phyloP scores from a whole-genome alignment of 2,113 vertebrate species.

The Chloropsis cyanopogon region DNA sequence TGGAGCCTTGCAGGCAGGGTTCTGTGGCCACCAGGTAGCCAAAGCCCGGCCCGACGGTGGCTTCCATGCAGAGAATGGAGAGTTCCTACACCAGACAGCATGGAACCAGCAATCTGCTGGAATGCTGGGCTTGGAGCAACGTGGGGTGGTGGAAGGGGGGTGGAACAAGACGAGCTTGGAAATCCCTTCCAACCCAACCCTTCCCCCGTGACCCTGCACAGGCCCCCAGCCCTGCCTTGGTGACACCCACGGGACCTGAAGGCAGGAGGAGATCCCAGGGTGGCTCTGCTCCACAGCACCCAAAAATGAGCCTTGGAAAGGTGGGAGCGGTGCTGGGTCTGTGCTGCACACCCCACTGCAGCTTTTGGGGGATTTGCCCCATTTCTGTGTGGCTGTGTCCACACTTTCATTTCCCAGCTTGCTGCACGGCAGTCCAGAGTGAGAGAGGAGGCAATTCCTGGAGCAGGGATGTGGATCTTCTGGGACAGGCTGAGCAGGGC shows the following conservation, averaged over 20 bases:
- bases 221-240: not conserved
- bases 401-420: rapidly evolving
- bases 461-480: not conserved
- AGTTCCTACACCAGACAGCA: not conserved
- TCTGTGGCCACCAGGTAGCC: not conserved
- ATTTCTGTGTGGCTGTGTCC: rapidly evolving
- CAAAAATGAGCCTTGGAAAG: rapidly evolving
- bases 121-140: not conserved
- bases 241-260: rapidly evolving
- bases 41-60: rapidly evolving
- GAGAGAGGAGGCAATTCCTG: not conserved
- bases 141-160: not conserved
- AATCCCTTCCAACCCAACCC: not conserved
- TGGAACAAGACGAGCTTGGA: not conserved
- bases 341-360: rapidly evolving
- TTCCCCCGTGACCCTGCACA: rapidly evolving
- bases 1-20: rapidly evolving
- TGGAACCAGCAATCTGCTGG: not conserved
- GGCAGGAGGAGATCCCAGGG: rapidly evolving
- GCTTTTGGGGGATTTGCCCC: rapidly evolving
- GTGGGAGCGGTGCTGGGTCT: rapidly evolving
- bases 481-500: rapidly evolving
- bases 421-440: not conserved
- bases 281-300: not conserved
- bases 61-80: rapidly evolving